Percentiles rank a stretch among this genome's conserved stretches.
These are phyloP conservation scores for Trichopoda pennipes DNA, from an alignment of 2,888 invertebrate species.

Conservation along the genomic window DNA sequence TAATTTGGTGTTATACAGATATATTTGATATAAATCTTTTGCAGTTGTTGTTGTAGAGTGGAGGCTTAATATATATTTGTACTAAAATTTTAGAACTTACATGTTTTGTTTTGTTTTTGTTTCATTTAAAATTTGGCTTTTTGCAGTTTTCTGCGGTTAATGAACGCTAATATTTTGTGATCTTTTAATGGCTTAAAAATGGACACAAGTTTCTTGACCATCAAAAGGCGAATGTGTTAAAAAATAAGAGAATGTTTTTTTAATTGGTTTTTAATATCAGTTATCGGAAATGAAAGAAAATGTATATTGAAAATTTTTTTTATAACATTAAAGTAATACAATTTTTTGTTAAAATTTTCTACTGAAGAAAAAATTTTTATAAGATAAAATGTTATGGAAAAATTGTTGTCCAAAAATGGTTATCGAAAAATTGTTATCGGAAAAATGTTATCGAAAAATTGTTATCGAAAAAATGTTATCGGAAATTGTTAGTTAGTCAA, in stretches of 20 bases:
- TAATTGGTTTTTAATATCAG: too few species aligned
- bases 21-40: constrained; percentile 18
- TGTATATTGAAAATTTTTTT: too few species aligned
- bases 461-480: too few species aligned
- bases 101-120: constrained; percentile 12
- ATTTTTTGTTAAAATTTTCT: not conserved
- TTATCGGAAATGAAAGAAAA: too few species aligned
- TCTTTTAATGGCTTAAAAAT: constrained; percentile 1
- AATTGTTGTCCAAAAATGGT: too few species aligned
- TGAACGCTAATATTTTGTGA: constrained; percentile 20
- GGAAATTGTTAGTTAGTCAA: too few species aligned
- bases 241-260: constrained; percentile 20
- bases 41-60: constrained; percentile 1
- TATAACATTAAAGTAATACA: too few species aligned
- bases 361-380: too few species aligned
- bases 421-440: not conserved
- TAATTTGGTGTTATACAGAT: constrained; percentile 13
- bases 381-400: too few species aligned
- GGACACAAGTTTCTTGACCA: constrained; percentile 14
- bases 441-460: too few species aligned
- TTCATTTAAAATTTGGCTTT: constrained; percentile 20
- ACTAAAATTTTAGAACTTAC: constrained; percentile 40
- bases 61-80: not conserved
- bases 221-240: constrained; percentile 4
- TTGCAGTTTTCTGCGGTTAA: constrained; percentile 18